Conservation (phyloP, 2,888 invertebrate species). For the Apodemia zela region DNA sequence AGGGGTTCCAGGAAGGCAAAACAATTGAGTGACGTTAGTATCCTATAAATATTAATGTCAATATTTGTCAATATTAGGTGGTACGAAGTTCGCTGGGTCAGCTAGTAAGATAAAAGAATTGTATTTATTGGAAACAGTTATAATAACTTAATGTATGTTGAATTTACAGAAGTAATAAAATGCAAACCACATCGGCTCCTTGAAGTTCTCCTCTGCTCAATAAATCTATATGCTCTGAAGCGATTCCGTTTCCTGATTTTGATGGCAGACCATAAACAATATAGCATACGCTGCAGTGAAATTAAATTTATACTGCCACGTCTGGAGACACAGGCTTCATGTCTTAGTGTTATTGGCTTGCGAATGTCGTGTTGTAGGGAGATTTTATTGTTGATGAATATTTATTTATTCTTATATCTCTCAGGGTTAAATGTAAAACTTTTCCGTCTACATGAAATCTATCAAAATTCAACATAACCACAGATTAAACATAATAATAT, state of each 20-base stretch:
- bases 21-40: no score
- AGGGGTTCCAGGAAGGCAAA: no score
- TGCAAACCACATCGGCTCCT: not conserved
- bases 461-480: no score
- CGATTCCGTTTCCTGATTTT: conserved; percentile 1
- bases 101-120: no score
- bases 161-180: not conserved
- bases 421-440: no score
- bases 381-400: not conserved
- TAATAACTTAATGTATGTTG: not conserved
- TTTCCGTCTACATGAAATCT: no score
- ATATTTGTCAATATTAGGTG: no score
- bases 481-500: no score
- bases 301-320: conserved; percentile 3
- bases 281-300: not conserved
- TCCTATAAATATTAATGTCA: no score
- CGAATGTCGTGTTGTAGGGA: not conserved
- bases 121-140: no score
- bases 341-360: not conserved
- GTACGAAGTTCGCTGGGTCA: no score
- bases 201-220: not conserved
- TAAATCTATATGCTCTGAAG: conserved; percentile 5
- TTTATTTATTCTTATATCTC: not conserved
- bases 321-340: not conserved
- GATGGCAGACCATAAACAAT: conserved; percentile 4